Base-by-base conservation (phyloP, 2,113 vertebrate genomes). In the Gopherus evgoodei region DNA sequence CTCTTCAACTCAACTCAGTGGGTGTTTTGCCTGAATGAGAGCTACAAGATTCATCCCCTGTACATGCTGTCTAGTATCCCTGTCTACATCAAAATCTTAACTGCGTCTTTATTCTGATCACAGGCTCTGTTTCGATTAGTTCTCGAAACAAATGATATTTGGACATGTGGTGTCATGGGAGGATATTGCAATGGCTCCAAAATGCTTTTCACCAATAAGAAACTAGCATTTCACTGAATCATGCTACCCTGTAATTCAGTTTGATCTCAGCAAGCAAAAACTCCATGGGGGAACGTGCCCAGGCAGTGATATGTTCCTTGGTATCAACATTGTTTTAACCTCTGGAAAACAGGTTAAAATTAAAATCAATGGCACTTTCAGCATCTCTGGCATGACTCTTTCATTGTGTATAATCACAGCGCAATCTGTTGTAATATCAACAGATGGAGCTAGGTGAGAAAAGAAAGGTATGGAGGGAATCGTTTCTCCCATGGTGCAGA, bases 401-500 rank as follows among this genome's bases (percentile, higher is more conserved):
- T 59, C 49, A 1, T 82, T 8, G 0, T 1, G 52, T 62, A 6
- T 35, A 57, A 7, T 35, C 62, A 65, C 62, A 35, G 16, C 97
- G 96, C 96, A 96, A 79, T 96, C 93, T 94, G 84, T 90, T n/a
- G 83, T 17, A 1, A 0, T 17, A 85, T 81, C 97, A 83, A 96
- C 13, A 97, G 97, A 95, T 97, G 97, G 96, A 97, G 96, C 97
- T 92, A 86, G 53, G 96, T 2, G 97, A 97, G 93, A 97, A 95
- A 95, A 85, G 90, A 96, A 97, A 65, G 87, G 0, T 35, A 1
- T 59, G 42, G 19, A 83, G 4, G 78, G 7, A 7, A 38, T 75
- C 19, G 29, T 50, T 91, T 84, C 92, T 95, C 89, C 89, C 91
- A 83, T 11, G 5, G 75, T 56, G 79, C 92, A 87, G 83, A 47